phyloP scores from a whole-genome alignment of 35 echinoderm and acorn worm species.

The Acanthaster planci region DNA sequence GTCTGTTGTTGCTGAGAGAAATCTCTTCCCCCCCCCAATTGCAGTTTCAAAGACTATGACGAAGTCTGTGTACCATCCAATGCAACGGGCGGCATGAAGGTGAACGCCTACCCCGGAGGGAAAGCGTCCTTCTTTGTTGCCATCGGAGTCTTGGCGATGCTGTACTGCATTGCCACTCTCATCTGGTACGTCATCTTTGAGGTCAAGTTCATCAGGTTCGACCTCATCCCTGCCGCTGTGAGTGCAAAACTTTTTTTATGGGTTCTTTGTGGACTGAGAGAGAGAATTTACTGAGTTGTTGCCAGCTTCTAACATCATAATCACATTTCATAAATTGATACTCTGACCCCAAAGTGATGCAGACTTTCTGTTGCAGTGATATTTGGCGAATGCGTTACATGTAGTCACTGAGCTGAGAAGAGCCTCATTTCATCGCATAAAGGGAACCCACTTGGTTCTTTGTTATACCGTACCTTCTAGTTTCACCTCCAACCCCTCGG shows the following conservation, averaged over 20 bases:
- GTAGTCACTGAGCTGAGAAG: no score
- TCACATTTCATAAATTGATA: neutral
- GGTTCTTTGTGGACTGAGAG: no score
- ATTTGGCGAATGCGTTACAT: neutral
- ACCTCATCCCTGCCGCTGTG: conserved; percentile 61
- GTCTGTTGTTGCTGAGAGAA: no score
- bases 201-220: conserved; percentile 44
- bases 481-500: no score
- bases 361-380: neutral
- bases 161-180: conserved; percentile 69
- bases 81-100: neutral
- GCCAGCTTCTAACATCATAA: neutral
- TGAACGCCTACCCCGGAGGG: conserved; percentile 45
- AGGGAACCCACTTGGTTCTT: no score
- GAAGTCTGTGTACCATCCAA: neutral
- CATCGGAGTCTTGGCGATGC: conserved; percentile 88
- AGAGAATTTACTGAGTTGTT: neutral
- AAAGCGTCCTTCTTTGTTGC: conserved; percentile 86
- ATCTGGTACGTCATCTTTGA: conserved; percentile 93
- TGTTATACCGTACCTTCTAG: no score
- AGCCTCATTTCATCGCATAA: no score
- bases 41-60: neutral
- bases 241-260: conserved; percentile 21
- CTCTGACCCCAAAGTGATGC: neutral
- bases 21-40: no score